phyloP scores from a whole-genome alignment of 2,797 vertebrate genomes.

The Thaleichthys pacificus region DNA sequence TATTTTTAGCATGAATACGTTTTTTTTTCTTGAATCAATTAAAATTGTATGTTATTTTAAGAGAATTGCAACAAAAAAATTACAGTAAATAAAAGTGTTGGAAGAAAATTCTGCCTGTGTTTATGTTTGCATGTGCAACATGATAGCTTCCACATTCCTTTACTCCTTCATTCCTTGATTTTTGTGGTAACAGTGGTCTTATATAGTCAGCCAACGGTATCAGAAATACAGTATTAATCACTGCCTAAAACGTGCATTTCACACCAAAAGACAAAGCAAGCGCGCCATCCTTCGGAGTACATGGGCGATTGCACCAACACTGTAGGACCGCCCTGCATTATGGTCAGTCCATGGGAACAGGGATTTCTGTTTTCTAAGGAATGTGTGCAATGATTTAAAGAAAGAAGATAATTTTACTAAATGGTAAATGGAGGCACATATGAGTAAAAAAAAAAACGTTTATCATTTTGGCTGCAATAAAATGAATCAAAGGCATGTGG shows the following conservation, averaged over 20 bases:
- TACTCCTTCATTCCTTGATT: not conserved
- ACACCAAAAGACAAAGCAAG: not conserved
- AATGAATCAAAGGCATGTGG: not conserved
- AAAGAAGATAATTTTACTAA: too few species aligned
- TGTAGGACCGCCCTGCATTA: not conserved
- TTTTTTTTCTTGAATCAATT: slow-evolving; percentile 69
- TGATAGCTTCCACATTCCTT: not conserved
- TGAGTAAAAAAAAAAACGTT: too few species aligned
- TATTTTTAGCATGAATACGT: slow-evolving; percentile 76
- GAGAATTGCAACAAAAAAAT: slow-evolving; percentile 75
- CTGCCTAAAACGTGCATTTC: too few species aligned
- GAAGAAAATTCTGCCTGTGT: slow-evolving; percentile 39
- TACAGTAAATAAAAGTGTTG: slow-evolving; percentile 70
- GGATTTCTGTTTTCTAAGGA: not conserved
- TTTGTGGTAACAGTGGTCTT: not conserved
- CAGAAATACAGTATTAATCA: too few species aligned
- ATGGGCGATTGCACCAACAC: not conserved
- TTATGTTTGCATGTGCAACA: slow-evolving; percentile 18
- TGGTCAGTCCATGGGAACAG: not conserved
- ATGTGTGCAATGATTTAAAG: too few species aligned
- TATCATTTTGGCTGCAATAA: not conserved
- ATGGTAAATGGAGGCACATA: too few species aligned
- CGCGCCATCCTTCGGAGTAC: not conserved
- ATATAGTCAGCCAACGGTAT: not conserved
- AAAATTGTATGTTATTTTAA: slow-evolving; percentile 67